phyloP scores from a whole-genome alignment of 2,797 vertebrate genomes.

The Rallus crepitans region DNA sequence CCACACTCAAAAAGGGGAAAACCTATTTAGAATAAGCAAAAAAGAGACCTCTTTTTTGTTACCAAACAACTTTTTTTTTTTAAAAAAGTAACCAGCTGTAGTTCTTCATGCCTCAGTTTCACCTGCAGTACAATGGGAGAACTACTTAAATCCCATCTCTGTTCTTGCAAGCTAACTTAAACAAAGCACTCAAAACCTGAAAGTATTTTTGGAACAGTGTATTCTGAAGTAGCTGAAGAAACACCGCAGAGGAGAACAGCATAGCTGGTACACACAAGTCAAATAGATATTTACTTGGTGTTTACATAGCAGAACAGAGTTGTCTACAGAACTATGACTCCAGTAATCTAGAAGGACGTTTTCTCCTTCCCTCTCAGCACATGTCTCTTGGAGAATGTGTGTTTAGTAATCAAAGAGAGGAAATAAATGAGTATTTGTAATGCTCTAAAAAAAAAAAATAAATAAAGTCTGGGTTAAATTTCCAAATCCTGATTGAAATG shows the following conservation, averaged over 20 bases:
- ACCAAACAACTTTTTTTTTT: too few relatives aligned
- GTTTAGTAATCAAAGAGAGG: not conserved
- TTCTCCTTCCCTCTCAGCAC: not conserved
- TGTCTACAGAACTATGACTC: accelerated
- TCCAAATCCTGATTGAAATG: not conserved
- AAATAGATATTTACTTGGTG: not conserved
- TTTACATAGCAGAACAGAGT: not conserved
- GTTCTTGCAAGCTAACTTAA: not conserved
- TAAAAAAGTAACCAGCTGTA: not conserved
- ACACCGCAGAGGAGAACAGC: not conserved
- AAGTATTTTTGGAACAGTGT: not conserved
- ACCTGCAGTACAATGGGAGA: not conserved
- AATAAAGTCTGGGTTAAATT: not conserved
- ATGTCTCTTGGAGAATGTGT: not conserved
- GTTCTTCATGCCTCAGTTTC: not conserved
- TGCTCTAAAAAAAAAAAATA: not conserved
- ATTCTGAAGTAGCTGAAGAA: not conserved
- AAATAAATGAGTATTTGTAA: not conserved
- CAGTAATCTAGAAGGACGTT: not conserved
- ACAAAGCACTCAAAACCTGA: not conserved
- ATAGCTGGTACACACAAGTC: not conserved
- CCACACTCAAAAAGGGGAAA: accelerated
- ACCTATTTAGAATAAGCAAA: not conserved
- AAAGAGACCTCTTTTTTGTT: not conserved
- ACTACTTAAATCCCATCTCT: not conserved